Evolutionary conservation across 2,888 invertebrate species (phyloP), one percentile per base, ranked within the genome.

Genomic region (Clusia tigrina): DNA sequence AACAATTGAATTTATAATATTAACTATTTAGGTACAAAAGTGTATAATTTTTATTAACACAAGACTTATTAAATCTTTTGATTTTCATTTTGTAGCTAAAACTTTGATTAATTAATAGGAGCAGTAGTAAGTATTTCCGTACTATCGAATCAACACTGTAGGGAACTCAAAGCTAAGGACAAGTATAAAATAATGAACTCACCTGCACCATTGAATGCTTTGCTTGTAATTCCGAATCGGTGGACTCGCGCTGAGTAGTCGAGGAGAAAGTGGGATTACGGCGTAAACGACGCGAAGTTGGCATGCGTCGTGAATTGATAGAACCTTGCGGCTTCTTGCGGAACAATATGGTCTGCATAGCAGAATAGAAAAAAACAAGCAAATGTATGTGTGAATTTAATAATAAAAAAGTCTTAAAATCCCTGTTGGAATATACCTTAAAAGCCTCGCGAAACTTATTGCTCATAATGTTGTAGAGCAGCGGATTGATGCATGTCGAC

Each of bases 401-500:
- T 32, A 5, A 32, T 32, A 32, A 0, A 53, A 53, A 48, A 20
- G 9, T 26, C 37, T 5, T 12, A 38, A 37, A 56, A 25, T 2
- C 6, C 53, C 6, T 25, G 25, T 20, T 53, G 3, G 12, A 12
- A 53, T 3, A 12, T 24, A 94, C 95, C 90, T 92, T 94, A 84
- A 96, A 96, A 53, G 96, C 96, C 69, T 92, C 92, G 54, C 96
- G 88, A 81, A 96, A 97, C 82, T 96, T 95, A 81, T 94, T 90
- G 10, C 95, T 96, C 95, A 97, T 95, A 60, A 95, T 92, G 83
- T 96, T 93, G 85, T 97, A 97, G 42, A 96, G 88, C 67, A 96
- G 87, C 0, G 97, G 96, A 83, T 97, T 97, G 78, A 96, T 91
- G 75, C 94, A 94, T 10, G 96, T 94, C 6, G 95, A 95, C 71